Base-by-base conservation (phyloP, 2,113 vertebrate species). In the Ochotona princeps region DNA sequence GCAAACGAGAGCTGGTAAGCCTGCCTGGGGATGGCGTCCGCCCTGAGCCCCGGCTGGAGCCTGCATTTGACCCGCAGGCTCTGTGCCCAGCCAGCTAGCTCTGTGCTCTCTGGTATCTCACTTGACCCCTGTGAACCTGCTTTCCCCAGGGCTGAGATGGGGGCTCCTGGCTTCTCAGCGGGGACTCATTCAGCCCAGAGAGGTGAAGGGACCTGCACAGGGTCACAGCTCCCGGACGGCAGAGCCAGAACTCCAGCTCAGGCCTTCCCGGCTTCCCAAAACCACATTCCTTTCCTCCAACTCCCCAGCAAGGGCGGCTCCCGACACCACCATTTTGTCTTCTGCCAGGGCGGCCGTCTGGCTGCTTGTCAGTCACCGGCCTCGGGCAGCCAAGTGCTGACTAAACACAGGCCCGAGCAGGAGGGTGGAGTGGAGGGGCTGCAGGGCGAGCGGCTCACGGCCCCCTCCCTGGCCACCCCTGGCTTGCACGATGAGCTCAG, bases 381-480 rank as follows among this genome's bases (percentile, higher is more conserved):
- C 85, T 90, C n/a, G 5, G 63, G 95, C 95, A 90, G 97, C 97
- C 97, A 97, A 97, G 92, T 96, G 97, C 97, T 97, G 97, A 97
- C 96, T 97, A 97, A 97, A 97, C 96, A 76, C 89, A 93, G 97
- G 97, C 82, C 95, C 51, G 95, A 95, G 97, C 96, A 89, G 93
- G 96, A 57, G 86, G 95, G 96, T 96, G 97, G 96, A 92, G 95
- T 12, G 0, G 61, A 85, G 13, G 51, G 95, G 60, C 63, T 89
- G 0, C 65, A 0, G 94, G 83, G 93, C 65, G 13, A 38, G 83
- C 66, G 0, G 8, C 80, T 92, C 70, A 49, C 9, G 2, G 18
- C 30, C 87, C 96, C 96, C 96, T 93, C 86, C 91, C 94, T 67
- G 87, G 49, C 80, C 57, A 86, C 83, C 67, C 88, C 95, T 86